phyloP scores from a whole-genome alignment of 2,113 vertebrate genomes.

The Petroica traversi region DNA sequence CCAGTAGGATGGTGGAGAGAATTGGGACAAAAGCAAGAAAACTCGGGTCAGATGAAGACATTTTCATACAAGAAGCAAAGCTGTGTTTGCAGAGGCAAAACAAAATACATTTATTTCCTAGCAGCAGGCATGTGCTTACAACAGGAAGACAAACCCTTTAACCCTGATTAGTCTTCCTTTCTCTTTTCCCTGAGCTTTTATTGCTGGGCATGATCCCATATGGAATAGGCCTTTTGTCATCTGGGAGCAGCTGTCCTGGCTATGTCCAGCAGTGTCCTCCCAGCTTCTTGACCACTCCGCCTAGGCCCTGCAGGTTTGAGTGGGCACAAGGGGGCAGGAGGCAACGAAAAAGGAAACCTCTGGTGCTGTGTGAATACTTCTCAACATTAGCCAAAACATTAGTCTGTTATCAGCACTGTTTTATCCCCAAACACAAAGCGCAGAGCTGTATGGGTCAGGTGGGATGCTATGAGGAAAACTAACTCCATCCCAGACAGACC shows the following conservation, averaged over 20 bases:
- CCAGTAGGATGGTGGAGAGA: not conserved
- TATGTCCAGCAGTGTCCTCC: not conserved
- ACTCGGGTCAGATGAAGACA: not conserved
- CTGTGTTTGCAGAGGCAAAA: not conserved
- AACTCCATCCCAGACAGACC: not conserved
- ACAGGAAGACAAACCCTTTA: not conserved
- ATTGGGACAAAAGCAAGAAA: not conserved
- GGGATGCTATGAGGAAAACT: not conserved
- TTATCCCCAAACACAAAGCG: not conserved
- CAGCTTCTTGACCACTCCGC: not conserved
- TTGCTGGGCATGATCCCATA: not conserved
- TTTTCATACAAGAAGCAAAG: not conserved
- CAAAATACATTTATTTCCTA: not conserved
- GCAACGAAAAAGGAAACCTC: not conserved
- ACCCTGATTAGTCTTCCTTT: not conserved
- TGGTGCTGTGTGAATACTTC: not conserved
- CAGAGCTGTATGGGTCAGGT: not conserved
- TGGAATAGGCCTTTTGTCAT: not conserved
- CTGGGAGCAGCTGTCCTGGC: not conserved
- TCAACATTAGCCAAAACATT: not conserved
- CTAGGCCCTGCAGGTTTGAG: not conserved
- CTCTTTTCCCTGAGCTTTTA: not conserved
- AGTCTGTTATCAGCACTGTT: not conserved
- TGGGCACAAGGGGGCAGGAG: fast-evolving
- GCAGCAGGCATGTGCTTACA: not conserved